A percentile compares a stretch with the other conserved stretches of the same genome.
Evolutionary conservation across 2,113 vertebrate genomes (phyloP).

Genomic region (Rhabdomys dilectus): DNA sequence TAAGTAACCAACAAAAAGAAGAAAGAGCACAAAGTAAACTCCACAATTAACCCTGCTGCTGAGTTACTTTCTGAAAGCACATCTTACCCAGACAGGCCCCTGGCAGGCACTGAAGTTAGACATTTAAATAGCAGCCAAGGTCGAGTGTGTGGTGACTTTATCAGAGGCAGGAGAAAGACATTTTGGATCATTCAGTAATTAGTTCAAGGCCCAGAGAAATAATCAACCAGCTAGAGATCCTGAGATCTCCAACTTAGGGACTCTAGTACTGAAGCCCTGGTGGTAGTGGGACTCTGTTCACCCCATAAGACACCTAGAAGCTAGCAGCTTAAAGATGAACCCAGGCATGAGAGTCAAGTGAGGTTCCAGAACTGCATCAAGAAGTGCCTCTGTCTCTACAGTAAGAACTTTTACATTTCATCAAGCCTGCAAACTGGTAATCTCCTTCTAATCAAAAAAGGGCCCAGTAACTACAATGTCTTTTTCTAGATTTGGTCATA

Average conservation of each 20-base stretch:
- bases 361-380: slow-evolving; percentile 4
- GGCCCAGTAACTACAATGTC: not conserved
- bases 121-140: not conserved
- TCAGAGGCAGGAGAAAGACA: not conserved
- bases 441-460: slow-evolving; percentile 34
- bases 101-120: not conserved
- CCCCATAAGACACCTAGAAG: not conserved
- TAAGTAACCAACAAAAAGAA: not conserved
- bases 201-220: not conserved
- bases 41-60: not conserved
- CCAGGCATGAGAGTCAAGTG: not conserved
- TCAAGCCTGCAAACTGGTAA: not conserved
- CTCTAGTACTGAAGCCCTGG: not conserved
- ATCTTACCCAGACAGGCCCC: slow-evolving; percentile 23
- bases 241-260: not conserved
- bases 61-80: slow-evolving; percentile 26
- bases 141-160: not conserved
- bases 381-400: not conserved
- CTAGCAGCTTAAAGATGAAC: not conserved
- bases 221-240: not conserved
- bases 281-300: not conserved
- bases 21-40: not conserved
- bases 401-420: slow-evolving; percentile 50
- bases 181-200: not conserved
- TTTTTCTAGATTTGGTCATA: not conserved